phyloP scores from a whole-genome alignment of 2,888 invertebrate species.

The Euplagia quadripunctaria region DNA sequence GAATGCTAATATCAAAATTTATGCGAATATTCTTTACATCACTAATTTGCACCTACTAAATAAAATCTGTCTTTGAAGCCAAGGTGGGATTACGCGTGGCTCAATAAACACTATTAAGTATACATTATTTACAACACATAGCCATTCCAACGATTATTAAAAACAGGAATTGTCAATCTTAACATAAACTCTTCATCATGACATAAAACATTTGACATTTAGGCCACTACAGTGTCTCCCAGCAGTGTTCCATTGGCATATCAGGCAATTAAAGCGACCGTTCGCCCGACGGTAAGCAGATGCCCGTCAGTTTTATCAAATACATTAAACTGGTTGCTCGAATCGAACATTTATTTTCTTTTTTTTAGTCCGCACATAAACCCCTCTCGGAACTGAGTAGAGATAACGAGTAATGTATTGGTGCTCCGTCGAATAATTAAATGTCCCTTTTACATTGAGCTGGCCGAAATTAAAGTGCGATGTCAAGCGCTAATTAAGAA shows the following conservation, averaged over 20 bases:
- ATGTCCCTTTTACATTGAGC: constrained; percentile 74
- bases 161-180: constrained; percentile 41
- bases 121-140: constrained; percentile 38
- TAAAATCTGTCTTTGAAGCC: constrained; percentile 25
- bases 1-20: too few species aligned
- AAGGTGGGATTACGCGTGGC: constrained; percentile 23
- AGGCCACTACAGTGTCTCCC: constrained; percentile 52
- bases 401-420: constrained; percentile 85
- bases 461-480: constrained; percentile 65
- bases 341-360: constrained; percentile 78
- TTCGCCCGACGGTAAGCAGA: constrained; percentile 79
- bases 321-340: constrained; percentile 84
- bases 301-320: constrained; percentile 86
- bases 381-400: constrained; percentile 66
- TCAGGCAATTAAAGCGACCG: constrained; percentile 83
- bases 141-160: constrained; percentile 29
- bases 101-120: constrained; percentile 25
- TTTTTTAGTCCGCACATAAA: constrained; percentile 73
- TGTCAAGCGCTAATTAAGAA: constrained; percentile 73
- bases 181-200: constrained; percentile 40
- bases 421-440: constrained; percentile 81
- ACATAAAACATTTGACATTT: constrained; percentile 68
- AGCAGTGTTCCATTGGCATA: constrained; percentile 72
- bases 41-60: constrained; percentile 24
- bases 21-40: too few species aligned